Evolutionary conservation across 1,140 invertebrate genomes (phyloP).

Genomic region (Thaumatotibia leucotreta): DNA sequence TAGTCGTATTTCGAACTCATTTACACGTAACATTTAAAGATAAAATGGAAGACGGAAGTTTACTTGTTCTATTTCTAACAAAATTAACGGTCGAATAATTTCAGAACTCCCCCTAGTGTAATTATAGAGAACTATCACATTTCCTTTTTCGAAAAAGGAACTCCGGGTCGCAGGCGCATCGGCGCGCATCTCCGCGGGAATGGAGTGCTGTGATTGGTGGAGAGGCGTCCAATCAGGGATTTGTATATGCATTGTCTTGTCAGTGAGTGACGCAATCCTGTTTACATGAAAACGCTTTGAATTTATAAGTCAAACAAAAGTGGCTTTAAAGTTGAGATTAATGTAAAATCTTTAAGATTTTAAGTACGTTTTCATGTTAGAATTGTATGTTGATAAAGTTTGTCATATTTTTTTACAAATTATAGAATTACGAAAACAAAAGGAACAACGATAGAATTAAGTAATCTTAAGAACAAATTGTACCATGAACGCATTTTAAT

Average conservation of each 20-base stretch:
- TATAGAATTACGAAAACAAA: no score
- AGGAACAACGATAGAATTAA: no score
- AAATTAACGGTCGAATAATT: slow-evolving; percentile 1
- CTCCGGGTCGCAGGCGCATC: slow-evolving; percentile 2
- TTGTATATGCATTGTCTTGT: neutral
- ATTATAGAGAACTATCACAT: slow-evolving; percentile 15
- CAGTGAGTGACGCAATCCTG: neutral
- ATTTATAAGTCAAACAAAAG: neutral
- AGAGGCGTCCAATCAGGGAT: neutral
- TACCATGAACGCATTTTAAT: no score
- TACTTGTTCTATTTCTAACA: neutral
- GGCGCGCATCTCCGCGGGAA: slow-evolving; percentile 4
- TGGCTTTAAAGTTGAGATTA: neutral
- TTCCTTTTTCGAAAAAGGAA: slow-evolving; percentile 15
- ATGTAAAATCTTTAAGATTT: neutral
- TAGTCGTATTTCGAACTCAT: no score
- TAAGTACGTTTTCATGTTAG: neutral
- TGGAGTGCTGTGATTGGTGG: slow-evolving; percentile 1
- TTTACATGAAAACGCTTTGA: neutral
- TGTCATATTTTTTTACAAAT: no score
- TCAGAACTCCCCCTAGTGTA: neutral
- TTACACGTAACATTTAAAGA: no score
- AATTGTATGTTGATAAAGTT: neutral
- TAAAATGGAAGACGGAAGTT: neutral
- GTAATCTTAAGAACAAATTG: no score